Conservation (phyloP, 1,140 invertebrate genomes). For the Nixonia krombeini region DNA sequence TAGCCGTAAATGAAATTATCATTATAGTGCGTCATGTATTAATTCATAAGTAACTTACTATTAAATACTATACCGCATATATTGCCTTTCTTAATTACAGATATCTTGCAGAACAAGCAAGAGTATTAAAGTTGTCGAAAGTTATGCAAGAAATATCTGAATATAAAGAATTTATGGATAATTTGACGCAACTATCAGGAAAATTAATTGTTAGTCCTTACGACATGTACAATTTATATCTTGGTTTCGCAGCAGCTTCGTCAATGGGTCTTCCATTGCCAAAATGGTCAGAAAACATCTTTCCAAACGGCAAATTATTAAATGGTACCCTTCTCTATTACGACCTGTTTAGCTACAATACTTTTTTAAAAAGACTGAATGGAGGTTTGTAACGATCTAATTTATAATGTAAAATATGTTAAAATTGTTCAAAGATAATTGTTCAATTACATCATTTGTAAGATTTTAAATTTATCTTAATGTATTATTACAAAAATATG, state of each 20-base stretch:
- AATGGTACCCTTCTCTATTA: slow-evolving; percentile 60
- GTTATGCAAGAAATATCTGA: slow-evolving; percentile 16
- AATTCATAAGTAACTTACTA: too few relatives aligned
- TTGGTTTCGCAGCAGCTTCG: slow-evolving; percentile 42
- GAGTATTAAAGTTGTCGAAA: background rate
- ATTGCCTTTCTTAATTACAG: slow-evolving; percentile 17
- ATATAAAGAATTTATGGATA: slow-evolving; percentile 37
- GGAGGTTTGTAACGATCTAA: slow-evolving; percentile 57
- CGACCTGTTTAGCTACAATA: slow-evolving; percentile 62
- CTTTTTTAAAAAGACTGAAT: slow-evolving; percentile 64
- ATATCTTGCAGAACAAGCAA: slow-evolving; percentile 16
- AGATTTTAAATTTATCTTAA: background rate
- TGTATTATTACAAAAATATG: too few relatives aligned
- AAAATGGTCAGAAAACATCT: slow-evolving; percentile 47
- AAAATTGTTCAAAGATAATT: background rate
- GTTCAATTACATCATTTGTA: background rate
- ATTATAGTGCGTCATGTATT: too few relatives aligned
- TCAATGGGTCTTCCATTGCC: slow-evolving; percentile 49
- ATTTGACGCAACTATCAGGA: slow-evolving; percentile 46
- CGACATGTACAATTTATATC: slow-evolving; percentile 53
- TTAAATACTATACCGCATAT: too few relatives aligned
- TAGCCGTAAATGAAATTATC: too few relatives aligned
- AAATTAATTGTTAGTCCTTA: slow-evolving; percentile 25
- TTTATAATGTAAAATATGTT: background rate
- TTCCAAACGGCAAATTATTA: slow-evolving; percentile 43